Evolutionary conservation across 1,140 invertebrate species (phyloP).

Genomic region (Psilanteris sp.): DNA sequence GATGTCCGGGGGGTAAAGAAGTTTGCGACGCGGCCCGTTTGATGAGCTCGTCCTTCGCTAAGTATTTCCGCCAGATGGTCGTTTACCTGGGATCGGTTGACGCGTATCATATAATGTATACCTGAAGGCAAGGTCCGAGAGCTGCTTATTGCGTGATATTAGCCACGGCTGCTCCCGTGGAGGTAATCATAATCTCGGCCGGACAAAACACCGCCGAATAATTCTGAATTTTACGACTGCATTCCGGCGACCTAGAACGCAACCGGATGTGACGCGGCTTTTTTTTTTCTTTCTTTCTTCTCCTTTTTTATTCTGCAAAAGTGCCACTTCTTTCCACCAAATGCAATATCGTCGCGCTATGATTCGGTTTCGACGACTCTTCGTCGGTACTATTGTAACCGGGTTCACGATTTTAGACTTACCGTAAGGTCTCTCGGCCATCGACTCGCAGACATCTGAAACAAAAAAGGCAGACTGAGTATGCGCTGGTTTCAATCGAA

Average conservation of each 20-base stretch:
- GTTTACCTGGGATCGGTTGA: slow-evolving; percentile 37
- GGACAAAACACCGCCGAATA: slow-evolving; percentile 74
- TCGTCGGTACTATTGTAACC: too few species aligned
- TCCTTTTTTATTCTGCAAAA: slow-evolving; percentile 1
- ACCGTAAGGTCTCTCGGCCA: slow-evolving; percentile 74
- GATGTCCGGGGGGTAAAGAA: slow-evolving; percentile 11
- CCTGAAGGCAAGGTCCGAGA: slow-evolving; percentile 28
- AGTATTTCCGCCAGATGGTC: slow-evolving; percentile 62
- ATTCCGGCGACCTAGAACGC: slow-evolving; percentile 53
- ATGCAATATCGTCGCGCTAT: too few species aligned
- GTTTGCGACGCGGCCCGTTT: slow-evolving; percentile 43
- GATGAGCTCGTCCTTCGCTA: slow-evolving; percentile 20
- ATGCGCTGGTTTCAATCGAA: too few species aligned
- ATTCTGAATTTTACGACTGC: slow-evolving; percentile 72
- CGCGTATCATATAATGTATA: slow-evolving; percentile 42
- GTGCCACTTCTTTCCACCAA: too few species aligned
- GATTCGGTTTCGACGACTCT: too few species aligned
- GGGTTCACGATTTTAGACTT: too few species aligned
- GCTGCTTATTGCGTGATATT: slow-evolving; percentile 74
- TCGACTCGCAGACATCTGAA: slow-evolving; percentile 73
- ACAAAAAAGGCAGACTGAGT: slow-evolving; percentile 71
- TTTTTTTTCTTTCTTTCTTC: slow-evolving; percentile 59
- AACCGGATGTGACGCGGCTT: slow-evolving; percentile 71
- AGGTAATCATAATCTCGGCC: slow-evolving; percentile 74
- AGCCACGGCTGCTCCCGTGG: slow-evolving; percentile 69